A percentile compares a stretch with the other conserved stretches of the same genome.
phyloP scores from a whole-genome alignment of 2,888 invertebrate species.

The Diadegma fenestrale region DNA sequence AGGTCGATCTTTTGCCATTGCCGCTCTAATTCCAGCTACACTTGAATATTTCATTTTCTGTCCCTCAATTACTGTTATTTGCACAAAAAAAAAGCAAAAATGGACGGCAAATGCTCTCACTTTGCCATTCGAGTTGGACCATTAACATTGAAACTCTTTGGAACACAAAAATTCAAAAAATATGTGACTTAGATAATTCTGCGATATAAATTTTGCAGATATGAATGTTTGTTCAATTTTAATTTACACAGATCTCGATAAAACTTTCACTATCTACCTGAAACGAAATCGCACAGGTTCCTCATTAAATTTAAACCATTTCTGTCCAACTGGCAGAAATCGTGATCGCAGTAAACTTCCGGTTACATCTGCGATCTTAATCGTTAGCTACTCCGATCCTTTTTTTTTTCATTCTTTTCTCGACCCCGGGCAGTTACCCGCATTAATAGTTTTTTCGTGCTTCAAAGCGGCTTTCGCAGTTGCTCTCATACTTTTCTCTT shows the following conservation, averaged over 20 bases:
- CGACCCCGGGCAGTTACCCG: neutral
- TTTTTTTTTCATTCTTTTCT: neutral
- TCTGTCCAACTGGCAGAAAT: neutral
- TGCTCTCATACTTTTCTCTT: conserved; percentile 27
- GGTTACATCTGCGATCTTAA: conserved; percentile 11
- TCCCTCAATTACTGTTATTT: neutral
- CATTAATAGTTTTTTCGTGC: conserved; percentile 30
- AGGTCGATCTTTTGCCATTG: neutral
- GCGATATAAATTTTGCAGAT: neutral
- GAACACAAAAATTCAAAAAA: neutral
- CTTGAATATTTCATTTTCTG: neutral
- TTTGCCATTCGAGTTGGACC: neutral
- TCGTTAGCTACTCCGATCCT: conserved; percentile 13
- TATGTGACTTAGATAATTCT: too few relatives aligned
- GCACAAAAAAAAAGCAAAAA: neutral
- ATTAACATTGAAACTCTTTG: neutral
- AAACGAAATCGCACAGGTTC: neutral
- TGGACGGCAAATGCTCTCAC: neutral
- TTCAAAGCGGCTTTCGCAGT: conserved; percentile 1
- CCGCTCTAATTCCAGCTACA: neutral
- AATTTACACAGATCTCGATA: neutral
- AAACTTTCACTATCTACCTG: neutral
- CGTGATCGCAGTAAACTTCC: conserved; percentile 15
- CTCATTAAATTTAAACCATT: neutral
- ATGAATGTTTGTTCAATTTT: neutral